Evolutionary conservation across 2,113 vertebrate genomes (phyloP).

Genomic region (Esox niger): DNA sequence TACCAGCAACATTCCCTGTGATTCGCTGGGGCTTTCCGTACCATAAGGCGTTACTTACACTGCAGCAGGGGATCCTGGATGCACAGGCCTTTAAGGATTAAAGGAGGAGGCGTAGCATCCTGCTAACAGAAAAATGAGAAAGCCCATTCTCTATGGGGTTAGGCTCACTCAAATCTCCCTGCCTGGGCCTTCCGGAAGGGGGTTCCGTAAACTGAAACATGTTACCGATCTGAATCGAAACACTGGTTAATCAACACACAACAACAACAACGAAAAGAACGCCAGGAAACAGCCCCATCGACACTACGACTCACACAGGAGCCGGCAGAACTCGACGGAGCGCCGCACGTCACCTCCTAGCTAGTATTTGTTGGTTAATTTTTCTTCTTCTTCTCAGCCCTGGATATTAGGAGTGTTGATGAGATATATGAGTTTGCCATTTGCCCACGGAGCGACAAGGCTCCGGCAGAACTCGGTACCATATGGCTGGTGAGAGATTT

Average conservation of each 20-base stretch:
- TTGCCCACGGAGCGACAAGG: slow-evolving; percentile 76
- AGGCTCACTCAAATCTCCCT: slow-evolving; percentile 34
- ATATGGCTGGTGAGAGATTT: slow-evolving; percentile 92
- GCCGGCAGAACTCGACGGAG: background rate
- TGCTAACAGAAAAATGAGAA: slow-evolving; percentile 65
- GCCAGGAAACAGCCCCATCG: background rate
- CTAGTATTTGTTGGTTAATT: background rate
- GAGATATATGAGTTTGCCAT: slow-evolving; percentile 79
- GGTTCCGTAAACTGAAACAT: background rate
- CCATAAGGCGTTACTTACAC: slow-evolving; percentile 69
- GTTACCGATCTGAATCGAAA: background rate
- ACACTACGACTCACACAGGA: background rate
- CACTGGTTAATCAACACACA: background rate
- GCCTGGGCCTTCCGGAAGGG: background rate
- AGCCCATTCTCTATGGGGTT: slow-evolving; percentile 65
- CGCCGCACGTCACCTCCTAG: background rate
- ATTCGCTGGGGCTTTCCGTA: slow-evolving; percentile 61
- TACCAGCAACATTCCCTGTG: slow-evolving; percentile 59
- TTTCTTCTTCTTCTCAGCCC: slow-evolving; percentile 65
- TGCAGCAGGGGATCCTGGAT: slow-evolving; percentile 61
- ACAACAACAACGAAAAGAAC: no score
- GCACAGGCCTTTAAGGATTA: slow-evolving; percentile 73
- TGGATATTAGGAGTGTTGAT: slow-evolving; percentile 77
- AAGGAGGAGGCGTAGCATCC: slow-evolving; percentile 72
- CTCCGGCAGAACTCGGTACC: slow-evolving; percentile 85